These are phyloP conservation scores for Meteorus colon DNA, from an alignment of 2,888 invertebrate genomes.

Conservation along the genomic window DNA sequence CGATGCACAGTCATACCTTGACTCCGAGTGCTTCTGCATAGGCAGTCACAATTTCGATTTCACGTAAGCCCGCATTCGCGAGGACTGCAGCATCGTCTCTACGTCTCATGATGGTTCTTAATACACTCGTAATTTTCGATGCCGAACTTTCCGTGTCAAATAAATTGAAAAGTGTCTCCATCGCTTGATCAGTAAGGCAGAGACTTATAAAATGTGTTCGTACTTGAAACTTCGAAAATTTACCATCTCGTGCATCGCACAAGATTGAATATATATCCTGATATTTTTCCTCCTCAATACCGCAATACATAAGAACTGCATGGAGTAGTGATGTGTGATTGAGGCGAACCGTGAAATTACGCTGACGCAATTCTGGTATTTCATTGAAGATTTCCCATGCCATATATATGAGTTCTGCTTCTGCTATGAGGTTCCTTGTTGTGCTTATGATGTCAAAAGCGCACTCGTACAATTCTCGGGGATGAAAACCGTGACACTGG, in stretches of 20 bases:
- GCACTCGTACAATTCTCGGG: constrained; percentile 91
- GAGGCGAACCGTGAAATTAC: constrained; percentile 81
- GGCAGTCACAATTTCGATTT: constrained; percentile 83
- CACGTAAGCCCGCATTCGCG: constrained; percentile 82
- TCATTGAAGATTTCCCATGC: constrained; percentile 84
- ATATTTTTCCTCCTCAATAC: constrained; percentile 83
- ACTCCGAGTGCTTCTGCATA: constrained; percentile 85
- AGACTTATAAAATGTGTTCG: constrained; percentile 81
- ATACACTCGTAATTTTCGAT: constrained; percentile 77
- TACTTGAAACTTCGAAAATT: constrained; percentile 81
- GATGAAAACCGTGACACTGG: constrained; percentile 83
- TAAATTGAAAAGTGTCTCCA: constrained; percentile 78
- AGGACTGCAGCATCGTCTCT: constrained; percentile 78
- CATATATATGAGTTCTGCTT: constrained; percentile 89
- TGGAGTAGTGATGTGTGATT: constrained; percentile 87
- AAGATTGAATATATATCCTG: constrained; percentile 75
- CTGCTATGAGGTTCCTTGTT: constrained; percentile 82
- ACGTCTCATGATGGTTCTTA: constrained; percentile 81
- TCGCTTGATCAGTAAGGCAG: constrained; percentile 81
- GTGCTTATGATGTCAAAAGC: constrained; percentile 94
- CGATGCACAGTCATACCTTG: constrained; percentile 75
- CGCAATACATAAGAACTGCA: constrained; percentile 86
- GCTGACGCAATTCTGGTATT: constrained; percentile 79
- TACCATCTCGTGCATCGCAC: constrained; percentile 76
- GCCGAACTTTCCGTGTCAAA: constrained; percentile 81